These are phyloP conservation scores for Cebus imitator DNA, from an alignment of 2,113 vertebrate genomes.

Conservation along the genomic window DNA sequence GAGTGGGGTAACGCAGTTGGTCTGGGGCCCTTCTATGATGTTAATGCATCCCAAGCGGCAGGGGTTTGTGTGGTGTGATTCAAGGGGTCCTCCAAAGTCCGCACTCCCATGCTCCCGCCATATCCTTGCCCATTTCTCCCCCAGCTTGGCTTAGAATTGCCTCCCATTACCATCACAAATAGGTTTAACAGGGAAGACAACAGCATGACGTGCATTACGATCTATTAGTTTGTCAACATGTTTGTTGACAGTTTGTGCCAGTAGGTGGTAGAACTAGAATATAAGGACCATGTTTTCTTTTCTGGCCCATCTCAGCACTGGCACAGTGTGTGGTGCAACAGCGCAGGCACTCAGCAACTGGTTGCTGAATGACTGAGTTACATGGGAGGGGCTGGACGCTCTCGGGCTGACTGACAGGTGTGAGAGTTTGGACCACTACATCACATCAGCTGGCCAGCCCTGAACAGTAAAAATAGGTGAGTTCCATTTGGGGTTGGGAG, in stretches of 20 bases:
- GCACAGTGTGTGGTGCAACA: not conserved
- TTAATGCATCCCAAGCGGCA: not conserved
- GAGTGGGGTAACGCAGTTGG: not conserved
- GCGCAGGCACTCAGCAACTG: not conserved
- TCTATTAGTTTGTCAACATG: not conserved
- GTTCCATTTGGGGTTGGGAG: not conserved
- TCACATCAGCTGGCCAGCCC: not conserved
- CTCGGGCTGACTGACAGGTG: not conserved
- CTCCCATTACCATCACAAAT: not conserved
- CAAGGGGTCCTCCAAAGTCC: not conserved
- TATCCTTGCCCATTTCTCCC: not conserved
- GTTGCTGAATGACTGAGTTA: not conserved
- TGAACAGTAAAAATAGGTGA: not conserved
- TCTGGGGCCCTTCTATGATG: not conserved
- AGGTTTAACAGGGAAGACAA: not conserved
- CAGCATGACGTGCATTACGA: fast-evolving
- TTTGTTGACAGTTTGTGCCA: not conserved
- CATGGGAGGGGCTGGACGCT: not conserved
- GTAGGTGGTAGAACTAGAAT: not conserved
- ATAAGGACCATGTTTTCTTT: not conserved
- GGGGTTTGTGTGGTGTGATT: not conserved
- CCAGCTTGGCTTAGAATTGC: not conserved
- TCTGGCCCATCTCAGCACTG: not conserved
- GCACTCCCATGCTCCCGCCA: fast-evolving
- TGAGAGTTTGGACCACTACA: fast-evolving